Evolutionary conservation across 1,140 invertebrate species (phyloP), one percentile per base, ranked within the genome.

Genomic region (Rhagoletis pomonella): DNA sequence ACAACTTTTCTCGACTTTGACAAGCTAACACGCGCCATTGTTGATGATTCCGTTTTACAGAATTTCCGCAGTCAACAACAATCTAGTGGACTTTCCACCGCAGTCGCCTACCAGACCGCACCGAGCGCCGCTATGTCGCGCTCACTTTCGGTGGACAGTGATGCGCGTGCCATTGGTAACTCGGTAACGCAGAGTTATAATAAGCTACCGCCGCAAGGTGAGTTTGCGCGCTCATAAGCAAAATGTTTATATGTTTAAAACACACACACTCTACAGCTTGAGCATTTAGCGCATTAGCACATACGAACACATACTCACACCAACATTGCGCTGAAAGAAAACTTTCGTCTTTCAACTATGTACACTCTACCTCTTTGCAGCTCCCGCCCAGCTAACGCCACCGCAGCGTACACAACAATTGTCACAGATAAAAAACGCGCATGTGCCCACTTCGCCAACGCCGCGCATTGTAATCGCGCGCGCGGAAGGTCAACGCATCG

Each of bases 41-140:
- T 91, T 92, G 91, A 92, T 88, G 90, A 92, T 86, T 92, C 91
- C 88, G 89, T 92, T 90, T 92, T 92, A 87, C 91, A 92, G 91
- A 92, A 92, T 87, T 92, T 92, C 59, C 92, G 90, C 73, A 90
- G 88, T 87, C 90, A 77, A 69, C 90, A 90, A 19, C 44, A 42
- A 55, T 50, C 87, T 14, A 87, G 44, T 12, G 29, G 29, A 29
- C 29, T 1, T 29, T 29, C 29, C 69, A 39, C 10, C 87, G 81
- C 89, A 60, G 4, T 88, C 88, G 44, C 85, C 58, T 62, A 89
- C 69, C 62, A 87, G 86, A 6, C 89, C 85, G 14, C 81, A 87
- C 69, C 39, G 29, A 58, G 39, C 81, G n/a, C 17, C 6, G 29
- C 29, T 29, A 12, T 6, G 50, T 62, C 12, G 58, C 29, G 29